These are phyloP conservation scores for Trypoxylon attenuatum DNA, from an alignment of 2,888 invertebrate genomes.

Conservation along the genomic window DNA sequence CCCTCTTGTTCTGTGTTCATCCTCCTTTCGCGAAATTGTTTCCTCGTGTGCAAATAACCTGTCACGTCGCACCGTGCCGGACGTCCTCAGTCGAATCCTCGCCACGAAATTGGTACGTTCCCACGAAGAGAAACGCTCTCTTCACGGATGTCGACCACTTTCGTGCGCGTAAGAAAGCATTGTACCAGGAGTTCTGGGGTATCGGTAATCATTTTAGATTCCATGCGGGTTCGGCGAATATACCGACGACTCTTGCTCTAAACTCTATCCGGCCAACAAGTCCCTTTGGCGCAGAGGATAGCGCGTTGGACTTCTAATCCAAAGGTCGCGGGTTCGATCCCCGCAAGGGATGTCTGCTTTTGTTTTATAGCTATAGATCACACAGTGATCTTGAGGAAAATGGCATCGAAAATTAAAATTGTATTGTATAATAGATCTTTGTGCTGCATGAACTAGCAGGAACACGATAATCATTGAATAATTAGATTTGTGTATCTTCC, in stretches of 20 bases:
- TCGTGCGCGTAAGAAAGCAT: constrained; percentile 2
- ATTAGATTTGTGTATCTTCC: too few relatives aligned
- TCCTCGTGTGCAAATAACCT: neutral
- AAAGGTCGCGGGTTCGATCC: constrained; percentile 50
- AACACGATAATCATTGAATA: too few relatives aligned
- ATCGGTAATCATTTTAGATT: too few relatives aligned
- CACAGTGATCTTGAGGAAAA: too few relatives aligned
- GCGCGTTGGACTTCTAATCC: constrained; percentile 46
- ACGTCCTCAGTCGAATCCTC: neutral
- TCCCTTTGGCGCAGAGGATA: constrained; percentile 45
- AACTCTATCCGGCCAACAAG: neutral
- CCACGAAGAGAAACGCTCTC: neutral
- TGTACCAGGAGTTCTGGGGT: too few relatives aligned
- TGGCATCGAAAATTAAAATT: too few relatives aligned
- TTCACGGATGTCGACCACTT: neutral
- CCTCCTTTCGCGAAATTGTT: neutral
- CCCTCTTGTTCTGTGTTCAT: neutral
- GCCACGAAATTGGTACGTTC: neutral
- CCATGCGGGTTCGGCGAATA: too few relatives aligned
- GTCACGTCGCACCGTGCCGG: neutral
- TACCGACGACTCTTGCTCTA: constrained; percentile 1
- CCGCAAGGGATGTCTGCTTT: constrained; percentile 45
- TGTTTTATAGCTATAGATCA: too few relatives aligned
- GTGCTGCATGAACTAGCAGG: too few relatives aligned
- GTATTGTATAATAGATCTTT: too few relatives aligned